Percentiles rank a stretch among this genome's conserved stretches.
Evolutionary conservation across 2,888 invertebrate species (phyloP).

Genomic region (Abscondita cerata): DNA sequence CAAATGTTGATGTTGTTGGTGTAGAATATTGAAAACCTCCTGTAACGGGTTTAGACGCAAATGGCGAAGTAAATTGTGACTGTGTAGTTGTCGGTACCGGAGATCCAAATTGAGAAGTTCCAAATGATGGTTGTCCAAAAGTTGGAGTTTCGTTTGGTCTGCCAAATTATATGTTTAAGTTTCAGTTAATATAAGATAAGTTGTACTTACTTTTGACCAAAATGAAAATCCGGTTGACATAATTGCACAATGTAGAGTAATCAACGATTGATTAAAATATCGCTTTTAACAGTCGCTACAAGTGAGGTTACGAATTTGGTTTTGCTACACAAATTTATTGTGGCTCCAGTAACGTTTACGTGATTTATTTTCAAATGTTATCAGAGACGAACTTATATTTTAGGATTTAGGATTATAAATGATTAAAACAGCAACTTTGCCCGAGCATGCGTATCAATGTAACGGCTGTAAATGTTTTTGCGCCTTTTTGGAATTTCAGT

Average conservation of each 20-base stretch:
- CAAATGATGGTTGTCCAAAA: constrained; percentile 29
- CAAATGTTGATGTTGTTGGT: constrained; percentile 30
- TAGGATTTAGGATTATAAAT: too few relatives aligned
- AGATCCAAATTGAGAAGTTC: constrained; percentile 15
- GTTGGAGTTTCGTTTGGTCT: constrained; percentile 26
- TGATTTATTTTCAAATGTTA: too few relatives aligned
- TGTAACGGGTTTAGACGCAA: constrained; percentile 31
- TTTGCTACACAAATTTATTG: neutral
- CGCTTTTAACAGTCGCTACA: neutral
- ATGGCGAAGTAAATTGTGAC: constrained; percentile 16
- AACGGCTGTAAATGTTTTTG: too few relatives aligned
- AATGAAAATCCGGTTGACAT: constrained; percentile 40
- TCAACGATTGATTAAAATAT: neutral
- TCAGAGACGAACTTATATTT: too few relatives aligned
- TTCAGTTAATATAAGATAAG: too few relatives aligned
- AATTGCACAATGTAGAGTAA: neutral
- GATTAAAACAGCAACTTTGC: too few relatives aligned
- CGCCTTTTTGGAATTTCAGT: too few relatives aligned
- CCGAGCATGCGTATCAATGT: too few relatives aligned
- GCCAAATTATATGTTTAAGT: constrained; percentile 6
- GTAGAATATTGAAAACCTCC: constrained; percentile 33
- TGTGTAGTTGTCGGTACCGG: neutral
- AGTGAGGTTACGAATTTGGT: neutral
- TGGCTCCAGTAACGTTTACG: neutral
- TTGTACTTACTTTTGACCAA: constrained; percentile 37